phyloP scores from a whole-genome alignment of 2,113 vertebrate genomes.

The Cochlearius cochlearius region DNA sequence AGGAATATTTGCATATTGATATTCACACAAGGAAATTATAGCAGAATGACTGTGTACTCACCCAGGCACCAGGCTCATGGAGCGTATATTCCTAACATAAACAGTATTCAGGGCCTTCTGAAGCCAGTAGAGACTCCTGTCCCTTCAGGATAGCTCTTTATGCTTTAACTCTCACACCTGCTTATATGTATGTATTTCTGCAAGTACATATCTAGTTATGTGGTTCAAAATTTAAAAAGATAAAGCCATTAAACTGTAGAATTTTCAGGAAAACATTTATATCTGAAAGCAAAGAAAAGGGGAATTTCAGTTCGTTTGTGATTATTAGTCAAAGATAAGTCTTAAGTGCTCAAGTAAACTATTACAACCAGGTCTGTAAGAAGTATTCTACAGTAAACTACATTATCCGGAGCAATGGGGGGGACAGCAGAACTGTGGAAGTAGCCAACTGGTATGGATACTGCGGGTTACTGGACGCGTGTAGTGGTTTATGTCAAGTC shows the following conservation, averaged over 20 bases:
- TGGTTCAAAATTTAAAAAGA: neutral
- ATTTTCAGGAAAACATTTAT: neutral
- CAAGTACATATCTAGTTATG: neutral
- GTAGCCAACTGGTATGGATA: neutral
- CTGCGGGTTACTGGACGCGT: accelerated
- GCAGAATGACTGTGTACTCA: neutral
- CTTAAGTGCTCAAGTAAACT: neutral
- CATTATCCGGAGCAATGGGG: neutral
- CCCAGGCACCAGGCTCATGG: neutral
- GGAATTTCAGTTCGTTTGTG: neutral
- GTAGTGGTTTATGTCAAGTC: neutral
- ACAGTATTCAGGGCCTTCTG: neutral
- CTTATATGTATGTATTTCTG: neutral
- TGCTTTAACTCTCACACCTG: neutral
- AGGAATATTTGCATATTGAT: neutral
- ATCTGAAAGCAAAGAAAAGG: neutral
- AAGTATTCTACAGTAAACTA: neutral
- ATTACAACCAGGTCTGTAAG: neutral
- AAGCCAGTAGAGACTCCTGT: neutral
- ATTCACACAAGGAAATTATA: neutral
- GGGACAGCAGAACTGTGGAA: neutral
- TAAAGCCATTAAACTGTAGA: neutral
- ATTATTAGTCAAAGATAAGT: neutral
- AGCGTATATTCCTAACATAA: neutral
- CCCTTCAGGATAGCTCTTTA: neutral